A percentile compares a stretch with the other conserved stretches of the same genome.
These are phyloP conservation scores for Sesia bembeciformis DNA, from an alignment of 2,888 invertebrate species.

Conservation along the genomic window DNA sequence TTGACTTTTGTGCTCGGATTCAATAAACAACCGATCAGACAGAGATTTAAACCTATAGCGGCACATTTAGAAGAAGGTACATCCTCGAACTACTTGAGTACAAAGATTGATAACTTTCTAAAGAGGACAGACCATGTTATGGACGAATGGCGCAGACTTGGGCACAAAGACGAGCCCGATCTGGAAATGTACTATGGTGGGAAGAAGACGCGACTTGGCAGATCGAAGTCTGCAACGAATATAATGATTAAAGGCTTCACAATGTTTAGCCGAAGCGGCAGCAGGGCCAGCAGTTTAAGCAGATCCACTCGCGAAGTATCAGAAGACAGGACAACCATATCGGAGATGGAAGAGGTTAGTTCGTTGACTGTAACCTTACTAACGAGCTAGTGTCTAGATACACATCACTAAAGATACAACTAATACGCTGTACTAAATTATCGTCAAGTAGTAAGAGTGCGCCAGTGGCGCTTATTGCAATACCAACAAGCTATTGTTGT, in stretches of 20 bases:
- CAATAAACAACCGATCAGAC: constrained; percentile 80
- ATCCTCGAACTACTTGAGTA: constrained; percentile 82
- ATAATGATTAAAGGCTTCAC: constrained; percentile 89
- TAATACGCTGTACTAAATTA: constrained; percentile 44
- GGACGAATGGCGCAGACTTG: constrained; percentile 87
- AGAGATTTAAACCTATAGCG: constrained; percentile 80
- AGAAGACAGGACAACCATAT: constrained; percentile 77
- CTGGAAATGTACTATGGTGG: constrained; percentile 42
- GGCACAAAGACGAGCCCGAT: constrained; percentile 73
- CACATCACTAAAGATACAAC: constrained; percentile 26
- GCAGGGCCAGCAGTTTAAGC: constrained; percentile 73
- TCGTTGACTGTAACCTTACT: constrained; percentile 2
- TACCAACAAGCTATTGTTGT: constrained; percentile 28
- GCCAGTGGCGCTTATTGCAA: constrained; percentile 28
- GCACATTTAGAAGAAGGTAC: constrained; percentile 85
- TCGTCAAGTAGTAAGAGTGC: constrained; percentile 27
- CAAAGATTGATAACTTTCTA: constrained; percentile 86
- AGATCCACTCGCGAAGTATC: constrained; percentile 70
- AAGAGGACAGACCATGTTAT: constrained; percentile 89
- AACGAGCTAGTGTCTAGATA: not conserved
- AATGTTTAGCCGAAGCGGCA: constrained; percentile 71
- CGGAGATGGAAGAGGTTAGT: constrained; percentile 79
- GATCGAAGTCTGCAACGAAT: constrained; percentile 85
- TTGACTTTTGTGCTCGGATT: constrained; percentile 85
- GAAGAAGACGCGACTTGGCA: constrained; percentile 61